Percentiles rank a stretch among this genome's conserved stretches.
These are phyloP conservation scores for Eulemur mongoz DNA, from an alignment of 2,797 vertebrate species.

Conservation along the genomic window DNA sequence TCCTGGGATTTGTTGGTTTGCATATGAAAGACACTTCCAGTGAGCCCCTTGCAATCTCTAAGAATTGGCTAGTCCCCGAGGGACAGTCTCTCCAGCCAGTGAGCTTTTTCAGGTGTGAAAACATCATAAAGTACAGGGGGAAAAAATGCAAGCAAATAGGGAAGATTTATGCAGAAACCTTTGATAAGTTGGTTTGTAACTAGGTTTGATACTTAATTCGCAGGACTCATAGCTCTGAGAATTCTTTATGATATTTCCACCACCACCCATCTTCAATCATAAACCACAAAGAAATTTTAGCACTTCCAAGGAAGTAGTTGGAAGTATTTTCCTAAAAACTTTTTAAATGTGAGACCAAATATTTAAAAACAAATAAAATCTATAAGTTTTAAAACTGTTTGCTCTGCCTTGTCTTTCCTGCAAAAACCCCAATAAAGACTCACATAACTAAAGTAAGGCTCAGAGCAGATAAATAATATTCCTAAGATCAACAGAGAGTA, in stretches of 20 bases:
- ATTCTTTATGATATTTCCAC: neutral
- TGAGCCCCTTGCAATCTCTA: neutral
- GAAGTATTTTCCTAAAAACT: neutral
- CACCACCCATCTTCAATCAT: neutral
- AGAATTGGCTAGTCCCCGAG: neutral
- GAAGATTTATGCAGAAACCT: neutral
- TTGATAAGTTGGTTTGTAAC: neutral
- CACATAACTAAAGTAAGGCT: neutral
- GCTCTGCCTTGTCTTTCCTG: neutral
- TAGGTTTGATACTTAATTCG: neutral
- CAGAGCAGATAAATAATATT: neutral
- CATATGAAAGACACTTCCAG: neutral
- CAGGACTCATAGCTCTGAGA: neutral
- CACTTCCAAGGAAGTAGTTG: neutral
- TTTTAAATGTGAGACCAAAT: neutral
- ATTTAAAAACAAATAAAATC: neutral
- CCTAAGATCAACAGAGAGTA: constrained; percentile 10
- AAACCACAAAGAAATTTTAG: neutral
- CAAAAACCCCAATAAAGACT: neutral
- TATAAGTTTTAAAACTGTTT: neutral
- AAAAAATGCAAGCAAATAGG: neutral
- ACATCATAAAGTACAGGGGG: neutral
- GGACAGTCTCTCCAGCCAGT: neutral
- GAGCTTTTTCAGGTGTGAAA: neutral
- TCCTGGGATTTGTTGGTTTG: neutral